A percentile compares a stretch with the other conserved stretches of the same genome.
Conservation (phyloP, 2,797 vertebrate genomes). For the Cephalopachus bancanus region DNA sequence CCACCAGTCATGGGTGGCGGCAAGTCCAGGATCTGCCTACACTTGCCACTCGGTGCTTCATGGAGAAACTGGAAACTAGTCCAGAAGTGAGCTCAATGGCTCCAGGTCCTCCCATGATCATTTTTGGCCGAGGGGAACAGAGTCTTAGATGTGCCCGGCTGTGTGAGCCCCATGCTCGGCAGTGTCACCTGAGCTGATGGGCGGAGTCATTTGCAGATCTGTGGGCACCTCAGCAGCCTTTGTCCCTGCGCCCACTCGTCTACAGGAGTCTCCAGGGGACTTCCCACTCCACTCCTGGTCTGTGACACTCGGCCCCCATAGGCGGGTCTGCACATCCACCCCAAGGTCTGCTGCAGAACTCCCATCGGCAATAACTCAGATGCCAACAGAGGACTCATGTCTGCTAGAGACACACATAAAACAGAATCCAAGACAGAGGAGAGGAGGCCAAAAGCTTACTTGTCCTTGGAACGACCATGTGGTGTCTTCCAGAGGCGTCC, state of each 20-base stretch:
- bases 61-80: background rate
- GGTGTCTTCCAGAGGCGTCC: background rate
- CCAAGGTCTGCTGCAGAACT: background rate
- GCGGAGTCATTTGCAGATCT: background rate
- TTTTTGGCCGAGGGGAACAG: background rate
- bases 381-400: background rate
- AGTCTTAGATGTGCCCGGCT: background rate
- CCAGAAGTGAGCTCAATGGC: rapidly evolving
- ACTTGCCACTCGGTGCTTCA: no score
- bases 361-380: no score
- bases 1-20: rapidly evolving
- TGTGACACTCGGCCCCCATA: rapidly evolving
- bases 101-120: background rate
- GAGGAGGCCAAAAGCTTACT: background rate
- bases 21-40: background rate
- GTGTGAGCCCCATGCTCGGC: background rate
- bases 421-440: rapidly evolving
- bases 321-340: background rate
- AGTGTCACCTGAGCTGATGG: background rate
- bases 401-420: background rate
- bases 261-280: background rate
- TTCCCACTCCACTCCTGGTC: background rate
- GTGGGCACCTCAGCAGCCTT: background rate
- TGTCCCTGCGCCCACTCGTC: no score
- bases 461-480: rapidly evolving